Conservation (phyloP, 2,113 vertebrate species). For the Hoplias malabaricus region DNA sequence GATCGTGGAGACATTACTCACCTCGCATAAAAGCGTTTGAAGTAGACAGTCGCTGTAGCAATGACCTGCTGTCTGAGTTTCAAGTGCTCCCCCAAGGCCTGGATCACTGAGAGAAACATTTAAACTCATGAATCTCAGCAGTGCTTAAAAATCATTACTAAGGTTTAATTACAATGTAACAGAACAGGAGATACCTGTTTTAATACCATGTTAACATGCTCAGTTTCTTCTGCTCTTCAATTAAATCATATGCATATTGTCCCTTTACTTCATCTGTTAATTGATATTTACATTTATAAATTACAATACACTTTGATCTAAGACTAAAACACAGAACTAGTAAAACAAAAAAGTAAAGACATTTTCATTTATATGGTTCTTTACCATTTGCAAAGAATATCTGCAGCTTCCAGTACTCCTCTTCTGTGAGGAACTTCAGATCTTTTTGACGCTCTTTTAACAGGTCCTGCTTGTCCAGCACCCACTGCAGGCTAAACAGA, state of each 20-base stretch:
- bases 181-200: not conserved
- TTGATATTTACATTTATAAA: too few relatives aligned
- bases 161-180: not conserved
- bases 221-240: too few relatives aligned
- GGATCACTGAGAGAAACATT: constrained; percentile 86
- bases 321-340: too few relatives aligned
- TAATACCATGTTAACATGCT: too few relatives aligned
- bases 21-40: constrained; percentile 99
- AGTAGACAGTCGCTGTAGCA: constrained; percentile 98
- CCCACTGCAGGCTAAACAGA: constrained; percentile 99
- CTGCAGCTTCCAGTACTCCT: constrained; percentile 99
- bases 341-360: not conserved
- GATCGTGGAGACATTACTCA: constrained; percentile 57
- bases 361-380: not conserved
- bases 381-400: constrained; percentile 99
- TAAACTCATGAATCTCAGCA: not conserved
- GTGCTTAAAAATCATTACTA: not conserved
- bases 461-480: constrained; percentile 98
- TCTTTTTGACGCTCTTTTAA: constrained; percentile 98
- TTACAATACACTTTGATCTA: too few relatives aligned
- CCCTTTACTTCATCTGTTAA: too few relatives aligned
- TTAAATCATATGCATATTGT: too few relatives aligned
- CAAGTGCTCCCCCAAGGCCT: constrained; percentile 97
- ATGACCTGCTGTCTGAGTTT: constrained; percentile 99
- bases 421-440: constrained; percentile 94